These are phyloP conservation scores for Calameuta filiformis DNA, from an alignment of 2,888 invertebrate genomes.

Conservation along the genomic window DNA sequence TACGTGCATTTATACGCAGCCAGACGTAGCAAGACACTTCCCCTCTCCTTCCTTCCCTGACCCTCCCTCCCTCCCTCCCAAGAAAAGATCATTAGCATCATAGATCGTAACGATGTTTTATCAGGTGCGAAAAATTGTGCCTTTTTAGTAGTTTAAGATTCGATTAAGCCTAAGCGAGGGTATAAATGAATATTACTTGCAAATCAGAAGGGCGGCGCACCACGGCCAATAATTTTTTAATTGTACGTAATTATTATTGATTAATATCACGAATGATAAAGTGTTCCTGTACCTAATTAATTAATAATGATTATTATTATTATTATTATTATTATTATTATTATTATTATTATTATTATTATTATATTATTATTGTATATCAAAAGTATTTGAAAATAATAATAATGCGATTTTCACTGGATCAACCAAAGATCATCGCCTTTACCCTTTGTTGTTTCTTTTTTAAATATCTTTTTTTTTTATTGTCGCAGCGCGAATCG, in stretches of 20 bases:
- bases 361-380: constrained; percentile 60
- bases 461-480: not conserved
- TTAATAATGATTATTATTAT: constrained; percentile 36
- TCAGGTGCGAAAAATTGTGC: constrained; percentile 57
- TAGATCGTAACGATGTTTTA: constrained; percentile 27
- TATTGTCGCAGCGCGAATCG: not conserved
- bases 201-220: constrained; percentile 28
- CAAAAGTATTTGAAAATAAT: constrained; percentile 61
- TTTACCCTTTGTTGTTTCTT: not conserved
- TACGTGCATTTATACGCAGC: not conserved
- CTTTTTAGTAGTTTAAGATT: constrained; percentile 65
- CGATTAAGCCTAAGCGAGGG: constrained; percentile 60
- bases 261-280: constrained; percentile 59
- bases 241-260: constrained; percentile 52
- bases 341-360: constrained; percentile 29
- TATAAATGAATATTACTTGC: constrained; percentile 39
- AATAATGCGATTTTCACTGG: constrained; percentile 61
- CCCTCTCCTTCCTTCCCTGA: not conserved
- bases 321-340: constrained; percentile 30
- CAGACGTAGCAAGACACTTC: not conserved
- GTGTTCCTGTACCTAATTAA: constrained; percentile 65
- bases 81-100: constrained; percentile 41
- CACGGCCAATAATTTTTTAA: constrained; percentile 39
- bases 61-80: not conserved
- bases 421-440: constrained; percentile 30